Evolutionary conservation across 2,888 invertebrate species (phyloP).

Genomic region (Abrostola tripartita): DNA sequence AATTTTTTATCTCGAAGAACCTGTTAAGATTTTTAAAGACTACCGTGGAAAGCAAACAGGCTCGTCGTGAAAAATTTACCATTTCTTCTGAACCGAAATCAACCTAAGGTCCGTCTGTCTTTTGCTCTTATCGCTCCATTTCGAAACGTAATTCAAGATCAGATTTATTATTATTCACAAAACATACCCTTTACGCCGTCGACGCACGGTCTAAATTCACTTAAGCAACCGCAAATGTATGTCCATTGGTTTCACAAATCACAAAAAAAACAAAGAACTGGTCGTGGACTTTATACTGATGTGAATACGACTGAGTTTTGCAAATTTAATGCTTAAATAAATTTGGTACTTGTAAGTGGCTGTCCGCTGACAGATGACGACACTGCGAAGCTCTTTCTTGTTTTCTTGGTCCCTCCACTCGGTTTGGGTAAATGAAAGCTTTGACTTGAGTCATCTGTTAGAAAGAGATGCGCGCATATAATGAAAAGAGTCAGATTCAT

Average conservation of each 20-base stretch:
- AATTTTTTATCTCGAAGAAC: too few relatives aligned
- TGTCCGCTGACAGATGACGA: constrained; percentile 79
- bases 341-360: constrained; percentile 66
- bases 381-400: constrained; percentile 78
- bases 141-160: constrained; percentile 69
- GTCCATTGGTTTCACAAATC: constrained; percentile 23
- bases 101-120: constrained; percentile 73
- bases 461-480: constrained; percentile 33
- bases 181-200: constrained; percentile 31
- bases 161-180: constrained; percentile 45
- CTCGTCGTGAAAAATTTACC: too few relatives aligned
- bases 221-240: constrained; percentile 22
- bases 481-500: constrained; percentile 22
- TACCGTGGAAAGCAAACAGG: too few relatives aligned
- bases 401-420: constrained; percentile 79
- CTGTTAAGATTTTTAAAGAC: too few relatives aligned
- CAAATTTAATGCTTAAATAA: constrained; percentile 36
- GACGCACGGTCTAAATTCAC: constrained; percentile 39
- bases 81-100: constrained; percentile 58
- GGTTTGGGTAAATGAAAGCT: constrained; percentile 78
- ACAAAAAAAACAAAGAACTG: constrained; percentile 24
- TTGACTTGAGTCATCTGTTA: constrained; percentile 68
- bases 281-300: constrained; percentile 41
- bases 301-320: constrained; percentile 53
- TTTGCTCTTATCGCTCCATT: constrained; percentile 71